Conservation (phyloP, 2,113 vertebrate genomes). For the Holacanthus passer region DNA sequence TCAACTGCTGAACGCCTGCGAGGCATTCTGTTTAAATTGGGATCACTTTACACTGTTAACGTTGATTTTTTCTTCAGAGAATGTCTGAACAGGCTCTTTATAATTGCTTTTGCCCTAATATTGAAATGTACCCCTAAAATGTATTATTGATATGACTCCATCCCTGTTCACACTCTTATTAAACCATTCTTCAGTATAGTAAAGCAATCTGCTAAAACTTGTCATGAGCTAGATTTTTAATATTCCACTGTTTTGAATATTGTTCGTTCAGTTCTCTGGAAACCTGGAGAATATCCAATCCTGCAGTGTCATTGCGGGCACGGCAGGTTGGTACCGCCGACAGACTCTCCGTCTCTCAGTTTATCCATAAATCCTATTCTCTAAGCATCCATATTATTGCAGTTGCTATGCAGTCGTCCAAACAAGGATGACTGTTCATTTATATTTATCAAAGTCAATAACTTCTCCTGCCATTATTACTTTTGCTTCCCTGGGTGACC, state of each 20-base stretch:
- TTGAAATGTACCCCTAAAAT: constrained; percentile 1
- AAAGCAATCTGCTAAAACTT: background rate
- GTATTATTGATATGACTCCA: constrained; percentile 5
- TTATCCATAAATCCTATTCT: background rate
- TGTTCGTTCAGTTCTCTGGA: background rate
- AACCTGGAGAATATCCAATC: background rate
- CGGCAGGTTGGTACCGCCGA: background rate
- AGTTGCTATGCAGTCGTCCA: background rate
- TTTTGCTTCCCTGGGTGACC: background rate
- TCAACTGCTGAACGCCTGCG: constrained; percentile 13
- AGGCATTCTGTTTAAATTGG: constrained; percentile 22
- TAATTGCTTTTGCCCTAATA: constrained; percentile 37
- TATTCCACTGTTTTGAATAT: background rate
- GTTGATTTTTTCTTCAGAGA: constrained; percentile 37
- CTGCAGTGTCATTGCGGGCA: background rate
- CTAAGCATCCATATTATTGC: background rate
- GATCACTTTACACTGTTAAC: constrained; percentile 13
- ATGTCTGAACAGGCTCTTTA: constrained; percentile 28
- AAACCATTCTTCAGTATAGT: background rate
- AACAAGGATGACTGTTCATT: background rate
- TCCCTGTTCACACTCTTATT: background rate
- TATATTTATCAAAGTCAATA: background rate
- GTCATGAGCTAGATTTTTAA: background rate
- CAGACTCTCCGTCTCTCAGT: background rate
- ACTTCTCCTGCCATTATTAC: background rate